phyloP scores from a whole-genome alignment of 1,140 invertebrate genomes.

The Sarcophaga peregrina region DNA sequence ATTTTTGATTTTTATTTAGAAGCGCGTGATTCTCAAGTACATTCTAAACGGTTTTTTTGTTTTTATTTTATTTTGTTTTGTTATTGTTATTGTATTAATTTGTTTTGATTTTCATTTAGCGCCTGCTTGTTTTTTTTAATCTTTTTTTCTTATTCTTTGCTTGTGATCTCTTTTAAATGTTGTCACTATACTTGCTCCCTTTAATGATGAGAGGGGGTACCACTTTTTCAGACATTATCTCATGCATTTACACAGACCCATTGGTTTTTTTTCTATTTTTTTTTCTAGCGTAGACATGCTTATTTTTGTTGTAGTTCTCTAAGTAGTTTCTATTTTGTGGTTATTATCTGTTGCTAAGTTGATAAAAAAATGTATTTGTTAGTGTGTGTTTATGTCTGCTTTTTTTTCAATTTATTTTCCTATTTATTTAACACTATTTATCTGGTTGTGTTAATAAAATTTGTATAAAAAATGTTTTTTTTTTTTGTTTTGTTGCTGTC shows the following conservation, averaged over 20 bases:
- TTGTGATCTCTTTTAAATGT: no score
- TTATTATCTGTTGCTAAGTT: background rate
- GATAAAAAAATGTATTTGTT: background rate
- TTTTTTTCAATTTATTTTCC: background rate
- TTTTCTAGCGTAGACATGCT: background rate
- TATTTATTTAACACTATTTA: background rate
- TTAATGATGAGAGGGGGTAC: background rate
- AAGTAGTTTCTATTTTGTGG: background rate
- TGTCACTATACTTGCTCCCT: no score
- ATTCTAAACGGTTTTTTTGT: background rate
- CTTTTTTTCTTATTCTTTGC: background rate
- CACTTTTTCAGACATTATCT: background rate
- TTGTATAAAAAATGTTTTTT: no score
- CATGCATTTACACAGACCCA: background rate
- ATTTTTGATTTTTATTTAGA: constrained; percentile 1
- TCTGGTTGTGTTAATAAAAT: background rate
- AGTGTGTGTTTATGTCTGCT: background rate
- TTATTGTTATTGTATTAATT: background rate
- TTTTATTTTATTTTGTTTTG: background rate
- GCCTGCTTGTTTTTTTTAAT: background rate
- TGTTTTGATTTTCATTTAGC: background rate
- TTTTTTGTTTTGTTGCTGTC: no score
- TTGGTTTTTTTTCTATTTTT: background rate
- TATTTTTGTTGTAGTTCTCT: background rate
- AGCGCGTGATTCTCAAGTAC: constrained; percentile 1